Percentiles rank a stretch among this genome's conserved stretches.
These are phyloP conservation scores for Atherinomorus stipes DNA, from an alignment of 2,113 vertebrate species.

Conservation along the genomic window DNA sequence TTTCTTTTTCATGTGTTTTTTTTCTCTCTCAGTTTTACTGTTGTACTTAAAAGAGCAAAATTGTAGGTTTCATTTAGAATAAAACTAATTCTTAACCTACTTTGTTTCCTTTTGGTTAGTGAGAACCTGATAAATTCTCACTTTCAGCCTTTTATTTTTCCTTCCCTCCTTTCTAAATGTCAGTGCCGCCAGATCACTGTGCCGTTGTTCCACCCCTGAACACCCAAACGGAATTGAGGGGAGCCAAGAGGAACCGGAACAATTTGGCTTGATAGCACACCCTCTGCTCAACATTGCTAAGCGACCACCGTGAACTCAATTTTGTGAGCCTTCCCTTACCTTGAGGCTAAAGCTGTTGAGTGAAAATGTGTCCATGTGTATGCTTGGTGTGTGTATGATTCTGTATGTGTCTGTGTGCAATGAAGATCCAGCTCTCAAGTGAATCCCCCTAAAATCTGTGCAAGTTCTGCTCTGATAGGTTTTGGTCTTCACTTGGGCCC, in stretches of 20 bases:
- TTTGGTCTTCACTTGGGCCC: slow-evolving; percentile 37
- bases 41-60: not conserved
- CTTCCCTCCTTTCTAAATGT: slow-evolving; percentile 72
- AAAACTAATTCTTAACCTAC: slow-evolving; percentile 3
- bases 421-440: slow-evolving; percentile 54
- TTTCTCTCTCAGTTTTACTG: not conserved
- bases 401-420: slow-evolving; percentile 16
- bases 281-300: slow-evolving; percentile 79
- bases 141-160: slow-evolving; percentile 67
- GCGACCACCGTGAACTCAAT: slow-evolving; percentile 82
- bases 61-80: not conserved
- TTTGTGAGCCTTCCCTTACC: slow-evolving; percentile 78
- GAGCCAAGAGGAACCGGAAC: slow-evolving; percentile 81
- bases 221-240: slow-evolving; percentile 80
- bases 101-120: slow-evolving; percentile 18
- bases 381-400: slow-evolving; percentile 1
- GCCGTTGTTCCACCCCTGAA: slow-evolving; percentile 76
- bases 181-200: slow-evolving; percentile 69
- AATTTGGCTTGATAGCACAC: slow-evolving; percentile 83
- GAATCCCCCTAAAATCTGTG: slow-evolving; percentile 72
- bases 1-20: not conserved
- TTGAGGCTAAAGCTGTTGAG: slow-evolving; percentile 62
- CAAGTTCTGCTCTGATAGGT: slow-evolving; percentile 68
- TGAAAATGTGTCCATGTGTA: slow-evolving; percentile 27
- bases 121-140: slow-evolving; percentile 63